Evolutionary conservation across 2,113 vertebrate species (phyloP).

Genomic region (Jaculus jaculus): DNA sequence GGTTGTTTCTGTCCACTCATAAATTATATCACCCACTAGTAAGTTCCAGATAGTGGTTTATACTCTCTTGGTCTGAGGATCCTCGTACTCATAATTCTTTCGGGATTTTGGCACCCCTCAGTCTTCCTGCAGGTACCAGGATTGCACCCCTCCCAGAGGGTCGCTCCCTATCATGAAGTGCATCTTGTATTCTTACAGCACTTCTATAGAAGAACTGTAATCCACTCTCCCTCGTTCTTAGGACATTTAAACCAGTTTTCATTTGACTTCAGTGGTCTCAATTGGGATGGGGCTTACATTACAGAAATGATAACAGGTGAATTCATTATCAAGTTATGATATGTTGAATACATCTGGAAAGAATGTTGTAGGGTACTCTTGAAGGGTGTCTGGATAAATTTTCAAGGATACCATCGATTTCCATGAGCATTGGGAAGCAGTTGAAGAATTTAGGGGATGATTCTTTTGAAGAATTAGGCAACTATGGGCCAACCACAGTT

Average conservation of each 20-base stretch:
- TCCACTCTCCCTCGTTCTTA: accelerated
- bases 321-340: accelerated
- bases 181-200: accelerated
- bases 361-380: too few species aligned
- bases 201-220: accelerated
- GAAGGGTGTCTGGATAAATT: not conserved
- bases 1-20: not conserved
- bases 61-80: not conserved
- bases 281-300: not conserved
- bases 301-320: too few species aligned
- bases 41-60: not conserved
- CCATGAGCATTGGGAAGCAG: too few species aligned
- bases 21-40: not conserved
- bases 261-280: not conserved
- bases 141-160: not conserved
- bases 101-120: accelerated
- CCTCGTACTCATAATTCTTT: not conserved
- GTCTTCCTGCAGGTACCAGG: not conserved
- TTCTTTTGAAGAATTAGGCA: not conserved
- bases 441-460: not conserved
- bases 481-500: not conserved
- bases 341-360: accelerated
- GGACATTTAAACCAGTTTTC: not conserved
- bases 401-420: too few species aligned
- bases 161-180: not conserved